Conservation (phyloP, 1,140 invertebrate genomes). For the Zophobas morio region DNA sequence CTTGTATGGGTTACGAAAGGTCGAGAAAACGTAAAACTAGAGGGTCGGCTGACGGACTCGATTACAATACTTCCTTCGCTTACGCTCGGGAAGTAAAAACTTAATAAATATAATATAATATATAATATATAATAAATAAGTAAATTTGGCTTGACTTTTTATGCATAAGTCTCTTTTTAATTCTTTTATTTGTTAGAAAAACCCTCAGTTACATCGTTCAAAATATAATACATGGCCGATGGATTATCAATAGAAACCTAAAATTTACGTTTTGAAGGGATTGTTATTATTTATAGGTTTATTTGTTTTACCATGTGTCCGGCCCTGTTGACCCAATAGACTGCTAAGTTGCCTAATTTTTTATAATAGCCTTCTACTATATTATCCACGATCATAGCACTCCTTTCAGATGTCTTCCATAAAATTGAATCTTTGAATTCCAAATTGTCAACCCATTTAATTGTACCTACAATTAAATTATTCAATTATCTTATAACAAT, state of each 20-base stretch:
- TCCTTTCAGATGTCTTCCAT: conserved; percentile 41
- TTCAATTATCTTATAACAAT: conserved; percentile 2
- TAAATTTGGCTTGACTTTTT: too few relatives aligned
- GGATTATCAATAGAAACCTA: conserved; percentile 56
- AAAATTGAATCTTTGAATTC: conserved; percentile 70
- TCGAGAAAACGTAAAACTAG: too few relatives aligned
- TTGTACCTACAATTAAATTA: conserved; percentile 70
- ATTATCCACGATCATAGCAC: conserved; percentile 42
- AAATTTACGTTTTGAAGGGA: conserved; percentile 3
- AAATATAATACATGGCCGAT: conserved; percentile 50
- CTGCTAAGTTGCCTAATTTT: conserved; percentile 48
- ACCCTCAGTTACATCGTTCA: conserved; percentile 42
- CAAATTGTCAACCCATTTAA: conserved; percentile 81
- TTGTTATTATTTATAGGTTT: background rate
- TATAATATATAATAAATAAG: too few relatives aligned
- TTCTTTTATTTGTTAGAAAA: conserved; percentile 29
- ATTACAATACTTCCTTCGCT: too few relatives aligned
- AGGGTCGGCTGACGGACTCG: too few relatives aligned
- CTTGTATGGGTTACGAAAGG: too few relatives aligned
- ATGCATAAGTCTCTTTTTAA: background rate
- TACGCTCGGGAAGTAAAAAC: too few relatives aligned
- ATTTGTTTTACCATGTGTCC: conserved; percentile 50
- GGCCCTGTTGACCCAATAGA: conserved; percentile 57
- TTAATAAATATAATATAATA: too few relatives aligned
- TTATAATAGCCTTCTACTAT: conserved; percentile 54